Conservation (phyloP, 2,797 vertebrate genomes). For the Geotria australis region DNA sequence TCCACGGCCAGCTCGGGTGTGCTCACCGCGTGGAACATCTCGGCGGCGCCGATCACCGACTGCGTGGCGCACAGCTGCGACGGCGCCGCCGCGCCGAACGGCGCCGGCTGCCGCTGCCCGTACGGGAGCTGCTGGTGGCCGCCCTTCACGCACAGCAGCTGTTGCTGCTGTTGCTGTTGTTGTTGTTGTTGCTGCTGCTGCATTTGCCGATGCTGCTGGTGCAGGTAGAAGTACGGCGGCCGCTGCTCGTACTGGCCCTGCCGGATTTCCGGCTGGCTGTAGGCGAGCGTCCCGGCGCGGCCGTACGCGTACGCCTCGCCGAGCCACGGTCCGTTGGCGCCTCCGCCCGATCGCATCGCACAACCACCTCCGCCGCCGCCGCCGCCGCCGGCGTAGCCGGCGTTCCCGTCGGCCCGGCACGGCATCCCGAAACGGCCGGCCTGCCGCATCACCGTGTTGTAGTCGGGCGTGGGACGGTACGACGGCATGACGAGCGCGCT, state of each 20-base stretch:
- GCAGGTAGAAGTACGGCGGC: slow-evolving; percentile 21
- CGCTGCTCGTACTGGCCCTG: slow-evolving; percentile 28
- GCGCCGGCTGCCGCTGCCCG: slow-evolving; percentile 3
- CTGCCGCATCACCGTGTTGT: slow-evolving; percentile 87
- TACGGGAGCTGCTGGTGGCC: slow-evolving; percentile 64
- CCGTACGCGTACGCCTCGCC: slow-evolving; percentile 73
- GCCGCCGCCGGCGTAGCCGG: slow-evolving; percentile 3
- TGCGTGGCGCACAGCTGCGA: background rate
- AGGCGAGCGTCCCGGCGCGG: slow-evolving; percentile 62
- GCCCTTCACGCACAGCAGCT: slow-evolving; percentile 16
- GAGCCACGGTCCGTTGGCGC: slow-evolving; percentile 15
- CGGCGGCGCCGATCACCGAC: slow-evolving; percentile 24
- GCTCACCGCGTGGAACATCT: slow-evolving; percentile 25
- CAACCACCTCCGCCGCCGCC: too few relatives aligned
- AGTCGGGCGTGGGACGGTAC: slow-evolving; percentile 79
- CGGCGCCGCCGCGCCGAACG: slow-evolving; percentile 44
- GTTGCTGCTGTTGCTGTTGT: too few relatives aligned
- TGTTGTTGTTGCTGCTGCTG: slow-evolving; percentile 5
- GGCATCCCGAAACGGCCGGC: slow-evolving; percentile 28
- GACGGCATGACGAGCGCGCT: slow-evolving; percentile 77
- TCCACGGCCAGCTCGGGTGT: slow-evolving; percentile 82
- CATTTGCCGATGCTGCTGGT: slow-evolving; percentile 20
- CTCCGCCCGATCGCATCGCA: slow-evolving; percentile 26
- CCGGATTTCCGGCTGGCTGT: slow-evolving; percentile 92
- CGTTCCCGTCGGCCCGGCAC: slow-evolving; percentile 45